Percentiles rank a stretch among this genome's conserved stretches.
Conservation (phyloP, 2,888 invertebrate species). For the Heliconius ethilla region DNA sequence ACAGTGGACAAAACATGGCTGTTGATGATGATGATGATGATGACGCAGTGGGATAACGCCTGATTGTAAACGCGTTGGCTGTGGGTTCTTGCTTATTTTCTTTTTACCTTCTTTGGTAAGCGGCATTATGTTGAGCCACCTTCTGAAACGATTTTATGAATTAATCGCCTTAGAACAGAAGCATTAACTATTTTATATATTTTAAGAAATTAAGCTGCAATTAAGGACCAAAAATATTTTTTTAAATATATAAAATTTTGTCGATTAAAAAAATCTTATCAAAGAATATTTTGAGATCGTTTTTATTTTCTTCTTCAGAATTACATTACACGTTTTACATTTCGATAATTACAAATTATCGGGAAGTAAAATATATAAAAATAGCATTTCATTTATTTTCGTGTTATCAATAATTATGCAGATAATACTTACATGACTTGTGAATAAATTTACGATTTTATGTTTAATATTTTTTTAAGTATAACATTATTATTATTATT, state of each 20-base stretch:
- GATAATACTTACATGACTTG: background rate
- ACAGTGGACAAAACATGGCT: too few relatives aligned
- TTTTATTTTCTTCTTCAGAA: background rate
- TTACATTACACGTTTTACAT: background rate
- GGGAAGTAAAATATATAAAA: background rate
- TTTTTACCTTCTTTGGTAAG: background rate
- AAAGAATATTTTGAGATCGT: background rate
- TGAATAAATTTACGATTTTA: slow-evolving; percentile 10
- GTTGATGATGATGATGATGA: too few relatives aligned
- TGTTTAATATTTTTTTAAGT: background rate
- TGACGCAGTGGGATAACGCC: too few relatives aligned
- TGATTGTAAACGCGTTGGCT: background rate
- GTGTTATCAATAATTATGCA: background rate
- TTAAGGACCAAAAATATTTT: background rate
- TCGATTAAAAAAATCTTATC: background rate
- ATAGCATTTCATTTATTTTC: background rate
- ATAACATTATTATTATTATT: background rate
- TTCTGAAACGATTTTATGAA: background rate
- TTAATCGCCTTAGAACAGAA: background rate
- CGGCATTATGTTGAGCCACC: background rate
- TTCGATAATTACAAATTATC: background rate
- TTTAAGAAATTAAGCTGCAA: background rate
- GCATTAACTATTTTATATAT: background rate
- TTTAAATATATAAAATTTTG: background rate
- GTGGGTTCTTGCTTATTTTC: background rate